Evolutionary conservation across 2,797 vertebrate species (phyloP).

Genomic region (Aplochiton taeniatus): DNA sequence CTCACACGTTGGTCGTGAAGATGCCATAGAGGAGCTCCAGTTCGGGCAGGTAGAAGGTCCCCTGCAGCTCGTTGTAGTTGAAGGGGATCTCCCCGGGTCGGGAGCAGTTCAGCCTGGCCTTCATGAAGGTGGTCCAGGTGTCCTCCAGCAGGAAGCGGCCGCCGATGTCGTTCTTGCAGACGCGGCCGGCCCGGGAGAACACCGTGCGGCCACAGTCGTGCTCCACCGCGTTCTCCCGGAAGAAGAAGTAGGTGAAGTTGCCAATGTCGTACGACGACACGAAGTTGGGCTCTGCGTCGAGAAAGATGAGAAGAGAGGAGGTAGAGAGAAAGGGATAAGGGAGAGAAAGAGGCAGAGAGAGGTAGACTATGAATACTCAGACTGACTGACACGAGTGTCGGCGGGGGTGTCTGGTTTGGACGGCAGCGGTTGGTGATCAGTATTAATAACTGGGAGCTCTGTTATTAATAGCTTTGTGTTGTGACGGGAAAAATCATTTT

Average conservation of each 20-base stretch:
- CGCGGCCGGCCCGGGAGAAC: slow-evolving; percentile 90
- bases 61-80: slow-evolving; percentile 94
- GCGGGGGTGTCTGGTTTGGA: slow-evolving; percentile 23
- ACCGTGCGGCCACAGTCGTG: slow-evolving; percentile 94
- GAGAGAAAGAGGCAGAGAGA: slow-evolving; percentile 13
- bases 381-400: slow-evolving; percentile 60
- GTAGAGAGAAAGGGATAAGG: background rate
- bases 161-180: slow-evolving; percentile 96
- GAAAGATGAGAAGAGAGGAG: slow-evolving; percentile 8
- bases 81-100: slow-evolving; percentile 94
- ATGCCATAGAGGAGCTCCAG: slow-evolving; percentile 94
- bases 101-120: slow-evolving; percentile 94
- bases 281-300: slow-evolving; percentile 90
- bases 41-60: slow-evolving; percentile 93
- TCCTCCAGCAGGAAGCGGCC: slow-evolving; percentile 95
- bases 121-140: slow-evolving; percentile 99
- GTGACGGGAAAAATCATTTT: slow-evolving; percentile 72
- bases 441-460: slow-evolving; percentile 63
- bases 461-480: slow-evolving; percentile 71
- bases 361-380: slow-evolving; percentile 36
- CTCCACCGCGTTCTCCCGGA: slow-evolving; percentile 95
- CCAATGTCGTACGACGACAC: slow-evolving; percentile 95
- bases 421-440: slow-evolving; percentile 65
- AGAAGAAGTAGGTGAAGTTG: slow-evolving; percentile 97
- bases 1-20: slow-evolving; percentile 97